Conservation (phyloP, 2,113 vertebrate genomes). For the Sinocyclocheilus grahami region DNA sequence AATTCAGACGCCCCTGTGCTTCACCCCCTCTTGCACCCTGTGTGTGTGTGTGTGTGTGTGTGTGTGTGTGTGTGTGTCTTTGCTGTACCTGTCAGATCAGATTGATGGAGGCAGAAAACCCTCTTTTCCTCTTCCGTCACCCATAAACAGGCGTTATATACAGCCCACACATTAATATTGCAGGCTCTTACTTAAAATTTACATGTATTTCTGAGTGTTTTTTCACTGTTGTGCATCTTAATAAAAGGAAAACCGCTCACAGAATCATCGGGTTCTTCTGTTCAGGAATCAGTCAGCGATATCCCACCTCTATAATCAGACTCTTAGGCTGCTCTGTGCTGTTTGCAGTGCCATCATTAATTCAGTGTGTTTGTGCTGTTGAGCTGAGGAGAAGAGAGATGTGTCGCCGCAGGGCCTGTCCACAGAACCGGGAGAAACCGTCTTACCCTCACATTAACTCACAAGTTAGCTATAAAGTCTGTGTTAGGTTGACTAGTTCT, state of each 20-base stretch:
- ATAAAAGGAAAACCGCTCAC: not conserved
- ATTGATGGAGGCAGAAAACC: not conserved
- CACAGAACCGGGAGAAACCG: not conserved
- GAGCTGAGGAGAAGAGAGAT: slow-evolving; percentile 17
- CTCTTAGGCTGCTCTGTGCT: not conserved
- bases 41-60: not conserved
- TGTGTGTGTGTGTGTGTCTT: not conserved
- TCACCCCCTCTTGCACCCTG: not conserved
- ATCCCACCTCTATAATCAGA: not conserved
- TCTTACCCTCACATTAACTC: not conserved
- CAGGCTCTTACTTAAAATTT: too few species aligned
- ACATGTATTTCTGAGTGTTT: not conserved
- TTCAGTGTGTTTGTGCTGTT: slow-evolving; percentile 27
- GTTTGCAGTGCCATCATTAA: not conserved
- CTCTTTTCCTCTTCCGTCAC: not conserved
- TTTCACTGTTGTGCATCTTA: not conserved
- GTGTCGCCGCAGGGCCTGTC: not conserved
- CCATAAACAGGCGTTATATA: too few species aligned
- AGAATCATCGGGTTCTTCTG: not conserved
- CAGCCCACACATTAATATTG: too few species aligned
- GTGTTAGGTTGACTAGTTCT: not conserved
- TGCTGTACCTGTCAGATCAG: slow-evolving; percentile 29
- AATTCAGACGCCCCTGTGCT: slow-evolving; percentile 40
- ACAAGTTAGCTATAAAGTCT: not conserved
- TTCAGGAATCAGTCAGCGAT: not conserved